Base-by-base conservation (phyloP, 2,888 invertebrate species). In the Cheilosia variabilis region DNA sequence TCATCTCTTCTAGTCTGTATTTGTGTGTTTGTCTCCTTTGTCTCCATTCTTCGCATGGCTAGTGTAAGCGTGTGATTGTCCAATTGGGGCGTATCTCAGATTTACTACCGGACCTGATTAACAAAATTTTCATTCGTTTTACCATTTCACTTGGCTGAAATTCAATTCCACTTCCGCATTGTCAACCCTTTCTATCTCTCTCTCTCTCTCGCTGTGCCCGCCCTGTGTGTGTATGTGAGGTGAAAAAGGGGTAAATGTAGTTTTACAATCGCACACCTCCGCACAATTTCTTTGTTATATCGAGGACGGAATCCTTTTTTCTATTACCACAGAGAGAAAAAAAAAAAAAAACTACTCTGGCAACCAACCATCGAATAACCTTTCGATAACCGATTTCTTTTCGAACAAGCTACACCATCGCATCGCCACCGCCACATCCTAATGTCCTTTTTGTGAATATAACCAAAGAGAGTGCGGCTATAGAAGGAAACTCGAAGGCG, bases 191-290 rank as follows among this genome's bases (percentile, higher is more conserved):
- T 17, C n/a, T n/a, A n/a, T n/a, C 43, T 37, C 45, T 24, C 37
- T 53, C 52, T 78, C 73, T 68, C 65, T 5, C 50, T 37, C n/a
- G 58, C 43, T 19, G 19, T 7, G 6, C 7, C 27, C 6, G 27
- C 19, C 17, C 19, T 9, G 19, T 19, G 13, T 19, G 5, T 50
- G 63, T 22, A 2, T 55, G 31, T 47, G 34, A 81, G 81, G 81
- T 86, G 86, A 81, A 77, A 77, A 81, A 77, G 76, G 76, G 13
- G 81, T 68, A 81, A 77, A 81, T 86, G 76, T 81, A 77, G 76
- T 77, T 76, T 86, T 81, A 81, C 86, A 86, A 81, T 77, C 72
- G 52, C 63, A 81, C 86, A 86, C 81, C 81, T 86, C 86, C 77
- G 63, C 86, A 86, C 76, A 86, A 86, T 76, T 86, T 62, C 76